phyloP scores from a whole-genome alignment of 2,797 vertebrate genomes.

The Rhinophrynus dorsalis region DNA sequence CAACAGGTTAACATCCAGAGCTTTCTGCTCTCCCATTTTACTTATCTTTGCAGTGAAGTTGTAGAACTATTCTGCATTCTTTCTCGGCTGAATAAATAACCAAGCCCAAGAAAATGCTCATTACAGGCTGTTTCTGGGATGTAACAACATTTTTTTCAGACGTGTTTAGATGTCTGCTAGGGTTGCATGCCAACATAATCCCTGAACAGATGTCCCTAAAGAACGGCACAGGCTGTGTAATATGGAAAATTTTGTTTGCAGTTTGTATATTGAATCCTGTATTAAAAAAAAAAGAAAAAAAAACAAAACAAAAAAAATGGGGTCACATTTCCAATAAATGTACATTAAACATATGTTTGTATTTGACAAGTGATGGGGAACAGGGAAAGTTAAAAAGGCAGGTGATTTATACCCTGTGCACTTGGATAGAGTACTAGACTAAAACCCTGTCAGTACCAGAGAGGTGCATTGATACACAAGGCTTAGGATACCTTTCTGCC shows the following conservation, averaged over 20 bases:
- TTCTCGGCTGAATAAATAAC: slow-evolving; percentile 33
- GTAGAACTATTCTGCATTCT: too few relatives aligned
- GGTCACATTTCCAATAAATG: slow-evolving; percentile 47
- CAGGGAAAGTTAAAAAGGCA: slow-evolving; percentile 34
- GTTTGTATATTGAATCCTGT: slow-evolving; percentile 50
- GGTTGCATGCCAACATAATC: slow-evolving; percentile 42
- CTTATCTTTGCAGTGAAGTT: too few relatives aligned
- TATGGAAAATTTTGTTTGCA: slow-evolving; percentile 49
- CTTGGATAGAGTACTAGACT: slow-evolving; percentile 6
- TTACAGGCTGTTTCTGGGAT: slow-evolving; percentile 23
- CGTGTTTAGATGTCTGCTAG: slow-evolving; percentile 44
- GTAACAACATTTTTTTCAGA: slow-evolving; percentile 25
- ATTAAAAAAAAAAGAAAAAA: too few relatives aligned
- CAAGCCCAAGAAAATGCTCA: not conserved
- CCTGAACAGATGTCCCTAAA: slow-evolving; percentile 43
- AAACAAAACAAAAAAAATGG: too few relatives aligned
- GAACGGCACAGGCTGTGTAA: slow-evolving; percentile 27
- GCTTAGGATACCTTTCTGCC: too few relatives aligned
- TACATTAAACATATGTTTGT: slow-evolving; percentile 39
- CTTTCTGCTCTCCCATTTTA: too few relatives aligned
- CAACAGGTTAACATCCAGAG: too few relatives aligned
- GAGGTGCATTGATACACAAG: too few relatives aligned
- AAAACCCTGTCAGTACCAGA: too few relatives aligned
- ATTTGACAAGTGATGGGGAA: slow-evolving; percentile 48
- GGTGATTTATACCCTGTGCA: slow-evolving; percentile 39